Evolutionary conservation across 2,888 invertebrate species (phyloP).

Genomic region (Volucella inanis): DNA sequence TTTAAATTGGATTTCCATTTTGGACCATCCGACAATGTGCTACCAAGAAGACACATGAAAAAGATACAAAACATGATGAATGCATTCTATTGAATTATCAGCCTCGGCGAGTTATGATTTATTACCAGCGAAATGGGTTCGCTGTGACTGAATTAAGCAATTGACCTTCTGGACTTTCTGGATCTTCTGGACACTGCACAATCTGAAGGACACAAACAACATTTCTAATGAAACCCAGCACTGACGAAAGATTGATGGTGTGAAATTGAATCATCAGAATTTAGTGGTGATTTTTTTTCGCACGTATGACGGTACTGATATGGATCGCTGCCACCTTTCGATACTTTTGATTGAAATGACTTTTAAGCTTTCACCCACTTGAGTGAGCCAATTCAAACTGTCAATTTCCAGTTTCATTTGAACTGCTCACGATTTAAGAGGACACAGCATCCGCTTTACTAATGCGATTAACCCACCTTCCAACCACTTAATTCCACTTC

Average conservation of each 20-base stretch:
- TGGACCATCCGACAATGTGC: background rate
- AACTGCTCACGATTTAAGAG: constrained; percentile 10
- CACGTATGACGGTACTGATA: too few relatives aligned
- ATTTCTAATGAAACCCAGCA: constrained; percentile 9
- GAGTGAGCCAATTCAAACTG: constrained; percentile 3
- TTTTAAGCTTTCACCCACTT: constrained; percentile 26
- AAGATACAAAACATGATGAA: constrained; percentile 15
- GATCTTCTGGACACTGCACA: background rate
- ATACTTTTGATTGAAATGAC: background rate
- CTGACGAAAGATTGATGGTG: constrained; percentile 32
- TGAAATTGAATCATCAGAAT: background rate
- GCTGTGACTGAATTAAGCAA: constrained; percentile 56
- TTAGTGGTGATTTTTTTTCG: too few relatives aligned
- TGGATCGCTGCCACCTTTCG: too few relatives aligned
- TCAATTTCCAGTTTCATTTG: background rate
- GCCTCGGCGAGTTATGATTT: constrained; percentile 48
- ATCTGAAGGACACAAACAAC: constrained; percentile 1
- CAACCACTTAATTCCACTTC: constrained; percentile 7
- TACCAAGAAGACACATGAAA: background rate
- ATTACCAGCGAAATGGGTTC: constrained; percentile 35
- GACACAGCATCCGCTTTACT: constrained; percentile 17
- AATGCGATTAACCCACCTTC: constrained; percentile 49
- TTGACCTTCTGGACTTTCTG: constrained; percentile 23
- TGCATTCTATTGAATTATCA: constrained; percentile 40
- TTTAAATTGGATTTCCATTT: constrained; percentile 50